phyloP scores from a whole-genome alignment of 1,140 invertebrate species.

The Phocides pigmalion region DNA sequence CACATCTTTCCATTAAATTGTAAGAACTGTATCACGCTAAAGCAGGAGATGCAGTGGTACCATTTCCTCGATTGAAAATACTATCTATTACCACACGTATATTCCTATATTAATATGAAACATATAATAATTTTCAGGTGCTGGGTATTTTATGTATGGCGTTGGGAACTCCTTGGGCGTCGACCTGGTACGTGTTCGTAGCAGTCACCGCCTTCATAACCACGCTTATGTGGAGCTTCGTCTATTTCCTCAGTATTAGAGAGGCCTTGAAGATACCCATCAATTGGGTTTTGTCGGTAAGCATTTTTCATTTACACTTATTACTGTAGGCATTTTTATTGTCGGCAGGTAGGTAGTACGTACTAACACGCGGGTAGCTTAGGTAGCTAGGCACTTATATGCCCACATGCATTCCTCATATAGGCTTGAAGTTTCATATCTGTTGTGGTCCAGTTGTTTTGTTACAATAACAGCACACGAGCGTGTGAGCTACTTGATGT shows the following conservation, averaged over 20 bases:
- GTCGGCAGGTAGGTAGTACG: no score
- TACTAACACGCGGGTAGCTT: no score
- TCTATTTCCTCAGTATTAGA: constrained; percentile 91
- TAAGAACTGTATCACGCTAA: no score
- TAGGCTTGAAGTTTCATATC: no score
- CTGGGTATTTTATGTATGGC: constrained; percentile 88
- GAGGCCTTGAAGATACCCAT: constrained; percentile 91
- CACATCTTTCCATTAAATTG: no score
- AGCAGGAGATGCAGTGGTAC: no score
- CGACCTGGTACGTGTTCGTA: constrained; percentile 93
- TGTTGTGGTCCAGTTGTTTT: no score
- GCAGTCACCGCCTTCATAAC: constrained; percentile 91
- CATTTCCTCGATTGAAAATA: no score
- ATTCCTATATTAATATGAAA: not conserved
- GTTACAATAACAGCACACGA: no score
- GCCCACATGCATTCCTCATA: constrained; percentile 62
- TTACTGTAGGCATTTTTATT: not conserved
- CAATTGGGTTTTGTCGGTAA: constrained; percentile 93
- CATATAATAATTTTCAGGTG: constrained; percentile 84
- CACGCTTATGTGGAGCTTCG: constrained; percentile 91
- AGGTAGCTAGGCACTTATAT: no score
- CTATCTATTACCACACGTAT: no score
- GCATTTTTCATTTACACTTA: constrained; percentile 48
- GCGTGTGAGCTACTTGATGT: no score
- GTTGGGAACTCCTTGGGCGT: constrained; percentile 63